Percentiles rank a stretch among this genome's conserved stretches.
Conservation (phyloP, 2,797 vertebrate species). For the Heliangelus exortis region DNA sequence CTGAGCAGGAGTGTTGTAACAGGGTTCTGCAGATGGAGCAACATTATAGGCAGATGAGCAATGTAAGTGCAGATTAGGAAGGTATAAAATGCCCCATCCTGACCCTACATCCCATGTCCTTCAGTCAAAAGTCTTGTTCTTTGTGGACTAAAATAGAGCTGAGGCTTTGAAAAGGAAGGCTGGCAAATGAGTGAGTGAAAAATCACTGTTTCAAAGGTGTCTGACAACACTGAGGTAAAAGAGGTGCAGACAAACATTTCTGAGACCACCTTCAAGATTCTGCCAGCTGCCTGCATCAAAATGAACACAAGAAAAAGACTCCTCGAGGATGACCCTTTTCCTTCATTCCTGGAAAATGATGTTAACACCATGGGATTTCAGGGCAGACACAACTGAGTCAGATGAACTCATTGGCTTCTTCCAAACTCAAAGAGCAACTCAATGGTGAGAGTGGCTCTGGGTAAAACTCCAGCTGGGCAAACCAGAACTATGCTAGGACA, state of each 20-base stretch:
- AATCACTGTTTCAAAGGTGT: background rate
- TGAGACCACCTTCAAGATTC: background rate
- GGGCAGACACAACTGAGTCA: background rate
- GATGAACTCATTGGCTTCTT: background rate
- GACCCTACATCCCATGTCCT: background rate
- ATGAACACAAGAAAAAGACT: background rate
- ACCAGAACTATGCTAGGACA: background rate
- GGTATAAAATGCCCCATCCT: background rate
- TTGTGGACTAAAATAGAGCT: background rate
- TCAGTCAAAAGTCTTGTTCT: background rate
- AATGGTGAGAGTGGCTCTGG: background rate
- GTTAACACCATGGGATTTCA: background rate
- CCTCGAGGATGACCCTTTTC: background rate
- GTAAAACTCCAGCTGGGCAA: background rate
- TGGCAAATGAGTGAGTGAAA: background rate
- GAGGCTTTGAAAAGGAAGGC: background rate
- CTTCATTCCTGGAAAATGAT: background rate
- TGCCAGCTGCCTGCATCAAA: background rate
- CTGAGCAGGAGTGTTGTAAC: rapidly evolving
- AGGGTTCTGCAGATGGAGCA: background rate
- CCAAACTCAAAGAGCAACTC: background rate
- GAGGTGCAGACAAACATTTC: background rate
- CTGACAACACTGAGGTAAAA: background rate
- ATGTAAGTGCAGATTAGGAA: background rate
- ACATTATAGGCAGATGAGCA: background rate